phyloP scores from a whole-genome alignment of 2,797 vertebrate species.

The Aselliscus stoliczkanus region DNA sequence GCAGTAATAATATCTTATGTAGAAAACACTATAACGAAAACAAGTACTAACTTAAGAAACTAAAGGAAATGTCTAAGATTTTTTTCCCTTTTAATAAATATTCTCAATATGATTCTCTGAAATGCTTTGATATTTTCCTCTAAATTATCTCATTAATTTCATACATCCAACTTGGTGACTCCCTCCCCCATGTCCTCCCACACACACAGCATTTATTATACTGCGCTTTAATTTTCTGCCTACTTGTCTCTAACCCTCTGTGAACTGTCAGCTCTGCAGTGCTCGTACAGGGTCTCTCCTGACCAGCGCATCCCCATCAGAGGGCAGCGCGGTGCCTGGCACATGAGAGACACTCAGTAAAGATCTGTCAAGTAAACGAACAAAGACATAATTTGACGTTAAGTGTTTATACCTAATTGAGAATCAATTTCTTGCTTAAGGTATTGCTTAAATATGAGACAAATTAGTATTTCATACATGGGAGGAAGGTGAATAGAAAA shows the following conservation, averaged over 20 bases:
- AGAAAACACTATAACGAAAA: slow-evolving; percentile 26
- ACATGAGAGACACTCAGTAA: not conserved
- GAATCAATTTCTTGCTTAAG: slow-evolving; percentile 3
- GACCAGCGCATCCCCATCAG: not conserved
- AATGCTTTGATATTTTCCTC: slow-evolving; percentile 27
- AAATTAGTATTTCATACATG: slow-evolving; percentile 12
- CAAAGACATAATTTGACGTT: not conserved
- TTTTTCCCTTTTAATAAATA: not conserved
- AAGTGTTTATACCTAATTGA: not conserved
- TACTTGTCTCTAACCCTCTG: not conserved
- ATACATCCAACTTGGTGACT: not conserved
- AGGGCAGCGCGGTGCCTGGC: not conserved
- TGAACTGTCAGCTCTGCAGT: not conserved
- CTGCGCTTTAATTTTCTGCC: not conserved
- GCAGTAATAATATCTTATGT: not conserved
- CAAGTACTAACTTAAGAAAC: not conserved
- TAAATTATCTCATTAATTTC: slow-evolving; percentile 36
- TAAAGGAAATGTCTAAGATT: not conserved
- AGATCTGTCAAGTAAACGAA: not conserved
- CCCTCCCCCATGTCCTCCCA: no score
- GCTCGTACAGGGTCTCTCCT: not conserved
- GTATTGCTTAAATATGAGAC: not conserved
- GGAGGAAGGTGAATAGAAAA: slow-evolving; percentile 38
- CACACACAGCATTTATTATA: not conserved
- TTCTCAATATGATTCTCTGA: not conserved